Evolutionary conservation across 1,140 invertebrate genomes (phyloP), one percentile per base, ranked within the genome.

Genomic region (Psix sp.): DNA sequence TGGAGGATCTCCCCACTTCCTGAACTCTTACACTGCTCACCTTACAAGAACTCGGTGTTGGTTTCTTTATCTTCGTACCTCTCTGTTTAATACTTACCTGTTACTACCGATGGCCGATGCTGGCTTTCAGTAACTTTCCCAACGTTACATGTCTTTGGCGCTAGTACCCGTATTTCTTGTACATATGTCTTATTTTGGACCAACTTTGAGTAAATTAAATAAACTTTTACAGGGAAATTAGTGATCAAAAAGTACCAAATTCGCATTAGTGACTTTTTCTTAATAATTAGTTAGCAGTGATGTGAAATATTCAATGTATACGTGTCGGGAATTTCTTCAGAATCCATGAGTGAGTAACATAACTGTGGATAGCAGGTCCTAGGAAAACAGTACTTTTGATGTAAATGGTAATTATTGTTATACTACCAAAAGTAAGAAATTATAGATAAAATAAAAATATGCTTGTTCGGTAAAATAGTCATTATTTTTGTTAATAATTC

Each of bases 101-200:
- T 56, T 56, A 14, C 60, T 42, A 76, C 76, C 71, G 49, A 56
- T 48, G 48, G 72, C 76, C 71, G 49, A 56, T 48, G 49, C 51
- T 42, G 33, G 36, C 56, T 56, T 77, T 68, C 49, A 59, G 66
- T 57, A 70, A 57, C 62, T 77, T 65, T 76, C 63, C 42, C 67
- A 54, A 56, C 60, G 13, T 38, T 29, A 14, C 35, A 56, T 74
- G 45, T 57, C 39, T 48, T 40, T 40, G 9, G 39, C 40, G 10
- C 13, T 16, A 17, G 36, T 45, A n/a, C 38, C 29, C 39, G 36
- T 45, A 29, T 40, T 26, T 38, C 33, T 35, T 35, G 43, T 18
- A 13, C 16, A 35, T 40, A 52, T 16, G 24, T 13, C 9, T 38
- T 29, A 29, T 35, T 42, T 45, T 66, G n/a, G n/a, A n/a, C n/a